These are phyloP conservation scores for Cyrtorhinus lividipennis DNA, from an alignment of 1,140 invertebrate species.

Conservation along the genomic window DNA sequence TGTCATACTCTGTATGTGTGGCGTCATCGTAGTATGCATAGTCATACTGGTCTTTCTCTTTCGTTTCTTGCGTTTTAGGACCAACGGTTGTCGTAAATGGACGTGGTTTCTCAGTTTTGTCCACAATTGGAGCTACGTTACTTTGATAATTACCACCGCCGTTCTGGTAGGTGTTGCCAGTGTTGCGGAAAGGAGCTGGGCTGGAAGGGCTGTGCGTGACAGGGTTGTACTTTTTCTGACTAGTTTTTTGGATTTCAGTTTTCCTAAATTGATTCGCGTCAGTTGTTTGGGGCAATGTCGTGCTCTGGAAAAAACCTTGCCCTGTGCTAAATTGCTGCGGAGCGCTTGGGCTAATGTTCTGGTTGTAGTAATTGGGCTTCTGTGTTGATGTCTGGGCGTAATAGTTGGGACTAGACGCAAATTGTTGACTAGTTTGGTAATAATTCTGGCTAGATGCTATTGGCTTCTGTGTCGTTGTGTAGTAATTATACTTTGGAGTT, in stretches of 20 bases:
- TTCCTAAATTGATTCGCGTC: neutral
- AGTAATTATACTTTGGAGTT: slow-evolving; percentile 3
- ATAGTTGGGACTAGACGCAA: neutral
- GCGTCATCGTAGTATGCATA: slow-evolving; percentile 27
- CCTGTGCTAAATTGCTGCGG: slow-evolving; percentile 5
- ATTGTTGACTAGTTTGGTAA: neutral
- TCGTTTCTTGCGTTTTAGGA: slow-evolving; percentile 11
- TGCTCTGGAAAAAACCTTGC: neutral
- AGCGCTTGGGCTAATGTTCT: too few relatives aligned
- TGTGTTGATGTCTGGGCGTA: neutral
- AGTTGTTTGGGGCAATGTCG: neutral
- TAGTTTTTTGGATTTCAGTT: neutral
- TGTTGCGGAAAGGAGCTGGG: slow-evolving; percentile 10
- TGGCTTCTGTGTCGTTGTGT: neutral
- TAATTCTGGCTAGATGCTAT: neutral
- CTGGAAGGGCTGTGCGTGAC: slow-evolving; percentile 11
- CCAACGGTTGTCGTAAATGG: slow-evolving; percentile 12
- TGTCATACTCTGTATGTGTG: slow-evolving; percentile 25
- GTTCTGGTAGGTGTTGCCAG: slow-evolving; percentile 5
- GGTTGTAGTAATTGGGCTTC: neutral
- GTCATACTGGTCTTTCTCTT: slow-evolving; percentile 25
- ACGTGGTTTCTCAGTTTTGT: slow-evolving; percentile 11
- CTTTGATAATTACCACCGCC: slow-evolving; percentile 1
- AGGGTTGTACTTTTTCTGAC: neutral
- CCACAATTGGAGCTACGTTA: slow-evolving; percentile 3